phyloP scores from a whole-genome alignment of 2,113 vertebrate species.

The Pterophyllum scalare region DNA sequence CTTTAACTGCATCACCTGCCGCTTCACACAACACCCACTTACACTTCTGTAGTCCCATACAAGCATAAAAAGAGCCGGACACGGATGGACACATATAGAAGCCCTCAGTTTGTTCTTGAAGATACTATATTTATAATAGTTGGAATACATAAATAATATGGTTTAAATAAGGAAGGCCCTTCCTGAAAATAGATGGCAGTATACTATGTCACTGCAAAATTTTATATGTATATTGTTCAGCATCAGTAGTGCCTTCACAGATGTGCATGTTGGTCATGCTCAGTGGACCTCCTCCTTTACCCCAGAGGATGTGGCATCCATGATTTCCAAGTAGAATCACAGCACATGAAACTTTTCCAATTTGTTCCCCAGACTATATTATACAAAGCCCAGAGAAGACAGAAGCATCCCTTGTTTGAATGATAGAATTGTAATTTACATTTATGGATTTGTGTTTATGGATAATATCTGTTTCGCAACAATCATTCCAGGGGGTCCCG shows the following conservation, averaged over 20 bases:
- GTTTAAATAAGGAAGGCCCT: neutral
- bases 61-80: neutral
- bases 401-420: fast-evolving
- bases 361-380: neutral
- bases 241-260: neutral
- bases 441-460: neutral
- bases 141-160: neutral
- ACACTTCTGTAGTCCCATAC: neutral
- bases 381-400: neutral
- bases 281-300: neutral
- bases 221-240: neutral
- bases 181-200: neutral
- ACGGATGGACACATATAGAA: neutral
- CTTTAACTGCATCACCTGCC: slow-evolving; percentile 61
- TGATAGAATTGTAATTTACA: neutral
- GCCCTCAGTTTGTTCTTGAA: neutral
- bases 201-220: neutral
- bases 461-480: neutral
- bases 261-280: neutral
- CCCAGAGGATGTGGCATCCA: neutral
- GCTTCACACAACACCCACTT: neutral
- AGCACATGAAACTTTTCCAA: neutral
- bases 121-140: neutral
- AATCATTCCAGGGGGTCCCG: neutral
- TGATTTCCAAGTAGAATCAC: neutral